Base-by-base conservation (phyloP, 2,888 invertebrate species). In the Rhaphigaster nebulosa region DNA sequence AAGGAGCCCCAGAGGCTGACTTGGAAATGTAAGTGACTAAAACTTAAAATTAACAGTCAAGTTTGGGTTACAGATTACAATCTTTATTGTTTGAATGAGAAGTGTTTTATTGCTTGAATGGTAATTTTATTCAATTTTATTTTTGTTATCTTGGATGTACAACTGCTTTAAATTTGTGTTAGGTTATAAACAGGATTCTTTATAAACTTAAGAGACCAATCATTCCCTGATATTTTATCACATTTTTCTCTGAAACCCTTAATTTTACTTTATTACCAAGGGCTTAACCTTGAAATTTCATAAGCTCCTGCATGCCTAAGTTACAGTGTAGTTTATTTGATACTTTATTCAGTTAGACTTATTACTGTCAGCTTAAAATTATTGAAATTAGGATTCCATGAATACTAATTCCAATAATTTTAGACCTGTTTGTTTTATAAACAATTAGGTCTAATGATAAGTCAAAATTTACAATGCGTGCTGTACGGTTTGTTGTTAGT, bases 11-110 rank as follows among this genome's bases (percentile, higher is more conserved):
- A 91, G 87, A 91, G 91, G 80, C 76, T 90, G 60, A 91, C 91
- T 20, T 92, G 92, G 92, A 92, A 92, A 91, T 92, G 92, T 92
- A 90, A 92, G 91, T 90, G 15, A n/a, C 6, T 80, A 45, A 26
- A 84, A 84, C 45, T n/a, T 84, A 76, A 20, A 76, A 20, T 18
- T 20, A 29, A 23, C 41, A 18, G 29, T 50, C 41, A 29, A 23
- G 41, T 29, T 90, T 34, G 23, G 29, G 15, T 52, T 29, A 29
- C 20, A 52, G 34, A 38, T 76, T 38, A 76, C 6, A 76, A 13
- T 20, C 6, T 2, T 6, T 20, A 76, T 34, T 34, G 15, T 34
- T n/a, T n/a, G n/a, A n/a, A n/a, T n/a, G n/a, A n/a, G n/a, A n/a
- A n/a, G n/a, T n/a, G n/a, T n/a, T 76, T 20, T 15, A 76, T 76